Base-by-base conservation (phyloP, 2,888 invertebrate species). In the Stomorhina lunata region DNA sequence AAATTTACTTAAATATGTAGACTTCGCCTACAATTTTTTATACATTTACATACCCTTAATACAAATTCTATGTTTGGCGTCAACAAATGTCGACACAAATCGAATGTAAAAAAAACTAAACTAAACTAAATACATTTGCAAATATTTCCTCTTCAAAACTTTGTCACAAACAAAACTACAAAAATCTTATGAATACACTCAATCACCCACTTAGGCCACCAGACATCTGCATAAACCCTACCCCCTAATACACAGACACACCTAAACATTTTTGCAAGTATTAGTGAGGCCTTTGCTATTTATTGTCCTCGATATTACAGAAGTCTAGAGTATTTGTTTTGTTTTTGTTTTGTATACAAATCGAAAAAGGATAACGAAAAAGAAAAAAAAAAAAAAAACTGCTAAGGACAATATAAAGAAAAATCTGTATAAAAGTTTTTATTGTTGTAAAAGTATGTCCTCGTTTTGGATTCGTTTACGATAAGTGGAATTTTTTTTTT, bases 41-140 rank as follows among this genome's bases (percentile, higher is more conserved):
- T n/a, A n/a, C 45, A 45, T 17, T 17, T 45, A 53, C 2, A 53
- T 1, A 12, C 10, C 2, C 22, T 12, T 2, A 22, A 22, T 22
- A 10, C 10, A 27, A 45, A 45, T 34, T 34, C 27, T 50, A 50
- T 50, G 29, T 4, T n/a, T 66, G 66, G 66, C 66, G 66, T 50
- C 66, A 50, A 66, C 50, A 50, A 66, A 66, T 66, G 66, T 34
- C 34, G 50, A 50, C 50, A 34, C 34, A 66, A 43, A 66, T 45
- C 6, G 12, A 45, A 63, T 45, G 32, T 50, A 32, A 63, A n/a
- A n/a, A n/a, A n/a, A 45, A 22, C 4, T 10, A 37, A 34, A 59
- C 20, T 7, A 50, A 17, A 7, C n/a, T n/a, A 32, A 45, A 17
- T n/a, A 29, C 61, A 61, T 61, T 40, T 40, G 27, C 25, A 40